These are phyloP conservation scores for Noctilio leporinus DNA, from an alignment of 2,113 vertebrate genomes.

Conservation along the genomic window DNA sequence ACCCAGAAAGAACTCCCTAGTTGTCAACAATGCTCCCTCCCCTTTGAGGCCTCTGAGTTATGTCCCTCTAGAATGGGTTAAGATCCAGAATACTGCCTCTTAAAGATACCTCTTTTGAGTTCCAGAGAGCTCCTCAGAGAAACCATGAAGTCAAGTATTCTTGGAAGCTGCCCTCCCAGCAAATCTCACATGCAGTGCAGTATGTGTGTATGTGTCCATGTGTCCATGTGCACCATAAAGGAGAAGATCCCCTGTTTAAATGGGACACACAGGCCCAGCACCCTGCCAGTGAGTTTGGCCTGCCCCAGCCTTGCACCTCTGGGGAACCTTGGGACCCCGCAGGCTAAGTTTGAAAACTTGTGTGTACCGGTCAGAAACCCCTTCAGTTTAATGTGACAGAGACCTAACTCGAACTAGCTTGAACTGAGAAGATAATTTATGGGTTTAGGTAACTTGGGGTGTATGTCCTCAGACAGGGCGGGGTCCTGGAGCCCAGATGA, in stretches of 20 bases:
- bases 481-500: not conserved
- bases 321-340: not conserved
- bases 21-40: not conserved
- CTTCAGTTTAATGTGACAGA: not conserved
- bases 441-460: not conserved
- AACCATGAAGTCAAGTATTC: not conserved
- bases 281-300: not conserved
- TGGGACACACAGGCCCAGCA: accelerated
- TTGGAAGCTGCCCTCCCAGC: not conserved
- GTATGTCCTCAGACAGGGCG: not conserved
- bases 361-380: not conserved
- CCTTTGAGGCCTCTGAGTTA: not conserved
- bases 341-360: not conserved
- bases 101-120: not conserved
- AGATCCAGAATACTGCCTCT: not conserved
- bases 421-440: not conserved
- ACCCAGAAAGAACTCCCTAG: not conserved
- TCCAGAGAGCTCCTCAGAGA: not conserved
- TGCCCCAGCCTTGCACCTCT: not conserved
- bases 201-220: too few relatives aligned
- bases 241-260: not conserved
- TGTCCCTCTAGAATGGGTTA: not conserved
- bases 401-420: not conserved
- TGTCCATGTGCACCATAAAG: too few relatives aligned
- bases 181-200: not conserved